Percentiles rank a stretch among this genome's conserved stretches.
These are phyloP conservation scores for Scotopteryx bipunctaria DNA, from an alignment of 2,888 invertebrate genomes.

Conservation along the genomic window DNA sequence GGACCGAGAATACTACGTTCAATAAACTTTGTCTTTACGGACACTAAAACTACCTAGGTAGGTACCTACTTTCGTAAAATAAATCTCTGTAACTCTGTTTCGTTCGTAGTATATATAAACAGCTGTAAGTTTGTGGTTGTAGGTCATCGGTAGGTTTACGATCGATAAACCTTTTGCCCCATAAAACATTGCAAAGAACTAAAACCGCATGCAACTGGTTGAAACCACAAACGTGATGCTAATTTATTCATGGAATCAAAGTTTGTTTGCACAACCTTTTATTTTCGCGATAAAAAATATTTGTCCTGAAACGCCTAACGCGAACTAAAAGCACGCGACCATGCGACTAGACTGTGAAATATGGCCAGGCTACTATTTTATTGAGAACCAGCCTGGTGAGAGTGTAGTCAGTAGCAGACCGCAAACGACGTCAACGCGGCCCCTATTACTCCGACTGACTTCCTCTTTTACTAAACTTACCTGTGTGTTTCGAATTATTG, in stretches of 20 bases:
- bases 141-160: no score
- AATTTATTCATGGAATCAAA: constrained; percentile 33
- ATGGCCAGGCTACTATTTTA: constrained; percentile 17
- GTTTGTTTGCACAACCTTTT: constrained; percentile 29
- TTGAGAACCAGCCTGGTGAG: background rate
- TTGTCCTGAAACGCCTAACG: constrained; percentile 31
- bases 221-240: constrained; percentile 18
- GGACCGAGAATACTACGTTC: no score
- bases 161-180: background rate
- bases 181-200: background rate
- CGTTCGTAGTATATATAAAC: no score
- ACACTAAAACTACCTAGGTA: no score
- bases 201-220: constrained; percentile 30
- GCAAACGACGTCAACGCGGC: background rate
- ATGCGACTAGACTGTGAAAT: constrained; percentile 20
- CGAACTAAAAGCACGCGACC: constrained; percentile 25
- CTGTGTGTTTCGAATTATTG: no score
- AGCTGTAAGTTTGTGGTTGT: no score
- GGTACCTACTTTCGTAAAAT: no score
- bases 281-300: constrained; percentile 27
- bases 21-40: no score
- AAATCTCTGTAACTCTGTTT: no score
- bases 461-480: no score
- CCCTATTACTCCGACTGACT: background rate
- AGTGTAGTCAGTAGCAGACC: background rate